phyloP scores from a whole-genome alignment of 1,140 invertebrate genomes.

The Anagrus nilaparvatae region DNA sequence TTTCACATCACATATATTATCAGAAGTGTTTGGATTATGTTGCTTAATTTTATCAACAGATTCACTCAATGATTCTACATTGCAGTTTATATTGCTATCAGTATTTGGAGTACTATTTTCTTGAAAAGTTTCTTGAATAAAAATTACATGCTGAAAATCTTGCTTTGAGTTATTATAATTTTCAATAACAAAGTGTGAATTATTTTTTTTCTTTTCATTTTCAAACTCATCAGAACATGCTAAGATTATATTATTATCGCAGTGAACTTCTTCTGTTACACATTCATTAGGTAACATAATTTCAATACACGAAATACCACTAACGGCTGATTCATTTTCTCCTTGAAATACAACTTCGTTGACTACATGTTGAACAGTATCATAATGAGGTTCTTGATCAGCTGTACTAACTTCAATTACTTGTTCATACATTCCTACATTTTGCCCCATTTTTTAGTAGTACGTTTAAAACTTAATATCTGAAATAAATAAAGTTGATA shows the following conservation, averaged over 20 bases:
- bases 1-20: no score
- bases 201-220: conserved; percentile 6
- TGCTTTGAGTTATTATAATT: no score
- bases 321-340: conserved; percentile 6
- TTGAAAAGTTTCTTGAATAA: conserved; percentile 4
- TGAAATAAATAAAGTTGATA: no score
- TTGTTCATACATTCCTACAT: conserved; percentile 10
- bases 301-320: no score
- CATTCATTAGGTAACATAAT: conserved; percentile 10
- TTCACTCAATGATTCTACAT: conserved; percentile 6
- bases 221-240: neutral
- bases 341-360: conserved; percentile 12
- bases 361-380: conserved; percentile 6
- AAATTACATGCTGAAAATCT: conserved; percentile 5
- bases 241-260: conserved; percentile 2
- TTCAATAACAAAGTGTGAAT: no score
- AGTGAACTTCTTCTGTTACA: conserved; percentile 4
- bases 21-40: no score
- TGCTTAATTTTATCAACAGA: no score
- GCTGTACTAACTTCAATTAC: conserved; percentile 3
- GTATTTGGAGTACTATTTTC: conserved; percentile 7
- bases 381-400: conserved; percentile 1
- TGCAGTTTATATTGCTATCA: conserved; percentile 3
- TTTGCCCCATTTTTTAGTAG: conserved; percentile 15
- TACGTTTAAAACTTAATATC: no score